Base-by-base conservation (phyloP, 92 coral and sea anemone genomes). In the Phenganax marumi region DNA sequence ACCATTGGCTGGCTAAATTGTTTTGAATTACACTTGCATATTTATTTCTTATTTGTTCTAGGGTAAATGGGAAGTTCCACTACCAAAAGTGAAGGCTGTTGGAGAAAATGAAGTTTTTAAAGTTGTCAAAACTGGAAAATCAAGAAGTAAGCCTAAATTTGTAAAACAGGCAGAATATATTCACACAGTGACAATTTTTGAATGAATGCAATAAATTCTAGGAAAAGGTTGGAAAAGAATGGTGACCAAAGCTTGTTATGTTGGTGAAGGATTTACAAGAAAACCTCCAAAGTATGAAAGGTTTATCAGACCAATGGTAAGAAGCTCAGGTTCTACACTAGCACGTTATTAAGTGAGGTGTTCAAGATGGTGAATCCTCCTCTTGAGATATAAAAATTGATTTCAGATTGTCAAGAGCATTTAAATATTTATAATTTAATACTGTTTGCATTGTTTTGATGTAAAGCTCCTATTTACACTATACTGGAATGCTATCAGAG, bases 241-340 rank as follows among this genome's bases (percentile, higher is more conserved):
- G 99, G 95, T 96, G 3, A 92, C 97, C 14, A 96, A 96, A 84
- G 99, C 90, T 21, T 92, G 97, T 86, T 96, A 87, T 83, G 99
- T 96, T 82, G 99, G 99, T 43, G 99, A 96, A 84, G 97, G 99
- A 39, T 94, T 96, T 75, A 96, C 99, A 64, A 87, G 99, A 65
- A 96, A 96, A 80, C 99, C 99, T 1, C 99, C 99, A n/a, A 96
- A 96, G 70, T 96, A 92, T 86, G 99, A 96, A 68, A 90, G 99
- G 83, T 96, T 96, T 81, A 92, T 96, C 16, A 86, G 99, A 83
- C 99, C 99, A 73, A 96, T 96, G 99, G 97, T 92, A 79, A 85
- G 93, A 58, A 69, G 12, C n/a, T 33, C 43, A 33, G 43, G 43
- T 33, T 33, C 43, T 33, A 0, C 5, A 33, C 3, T 33, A 33